Conservation (phyloP, 2,113 vertebrate genomes). For the Piprites chloris region DNA sequence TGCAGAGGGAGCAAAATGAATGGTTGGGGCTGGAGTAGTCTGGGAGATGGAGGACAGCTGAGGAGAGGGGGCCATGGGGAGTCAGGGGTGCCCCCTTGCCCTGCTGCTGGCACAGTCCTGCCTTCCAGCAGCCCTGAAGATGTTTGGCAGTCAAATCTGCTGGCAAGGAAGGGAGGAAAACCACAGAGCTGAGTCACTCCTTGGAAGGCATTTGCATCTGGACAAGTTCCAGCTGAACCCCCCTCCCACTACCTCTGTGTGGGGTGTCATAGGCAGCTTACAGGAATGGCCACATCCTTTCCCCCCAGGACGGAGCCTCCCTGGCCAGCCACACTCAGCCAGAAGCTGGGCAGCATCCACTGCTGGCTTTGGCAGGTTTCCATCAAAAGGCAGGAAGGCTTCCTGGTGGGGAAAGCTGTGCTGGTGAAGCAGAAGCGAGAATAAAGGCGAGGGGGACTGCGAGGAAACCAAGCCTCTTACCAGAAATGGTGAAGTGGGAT, state of each 20-base stretch:
- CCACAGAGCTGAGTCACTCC: slow-evolving; percentile 35
- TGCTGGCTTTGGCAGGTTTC: neutral
- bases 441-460: neutral
- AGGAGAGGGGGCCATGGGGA: neutral
- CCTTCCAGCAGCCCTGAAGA: neutral
- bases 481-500: neutral
- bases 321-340: accelerated
- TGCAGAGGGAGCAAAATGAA: neutral
- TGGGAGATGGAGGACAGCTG: neutral
- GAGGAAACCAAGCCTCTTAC: neutral
- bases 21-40: neutral
- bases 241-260: neutral
- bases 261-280: neutral
- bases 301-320: neutral
- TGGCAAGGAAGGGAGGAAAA: slow-evolving; percentile 33
- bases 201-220: neutral
- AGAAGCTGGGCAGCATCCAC: neutral
- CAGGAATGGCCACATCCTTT: neutral
- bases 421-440: slow-evolving; percentile 6
- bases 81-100: neutral
- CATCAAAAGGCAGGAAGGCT: neutral
- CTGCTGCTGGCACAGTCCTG: neutral
- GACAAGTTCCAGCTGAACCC: neutral
- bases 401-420: neutral
- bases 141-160: neutral